Evolutionary conservation across 2,113 vertebrate genomes (phyloP), one percentile per base, ranked within the genome.

Genomic region (Nerophis ophidion): DNA sequence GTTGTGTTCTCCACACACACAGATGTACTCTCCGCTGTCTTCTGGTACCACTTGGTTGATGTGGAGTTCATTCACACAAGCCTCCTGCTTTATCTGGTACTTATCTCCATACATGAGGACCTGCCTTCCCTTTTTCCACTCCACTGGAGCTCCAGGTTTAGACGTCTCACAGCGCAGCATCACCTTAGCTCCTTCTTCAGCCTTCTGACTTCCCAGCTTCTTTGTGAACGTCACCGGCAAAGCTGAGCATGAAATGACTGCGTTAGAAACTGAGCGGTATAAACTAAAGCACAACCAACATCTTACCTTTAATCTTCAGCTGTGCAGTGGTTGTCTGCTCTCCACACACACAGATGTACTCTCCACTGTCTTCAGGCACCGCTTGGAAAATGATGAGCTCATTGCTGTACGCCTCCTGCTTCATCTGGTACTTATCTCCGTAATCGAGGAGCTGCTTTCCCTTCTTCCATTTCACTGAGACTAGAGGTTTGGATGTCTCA

Each of bases 131-230:
- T 75, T 90, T 66, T 74, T 89, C 93, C 93, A 95, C 57, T 87
- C 88, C 68, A 94, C 91, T 0, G 91, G 81, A 0, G 79, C 64
- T 0, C 76, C 90, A 42, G 91, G 71, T 2, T 92, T 91, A 7
- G 90, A 93, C 48, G 94, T 85, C 70, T 87, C 73, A 35, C 93
- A 95, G 12, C 51, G 78, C 56, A 94, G 77, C 0, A 75, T 89
- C 46, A 90, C 68, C 19, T 66, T 71, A 40, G 77, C 82, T 4
- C 88, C 91, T 69, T 92, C 91, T 60, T 87, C 84, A 17, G 71
- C 70, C 62, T 92, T 89, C 74, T 86, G 83, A 0, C 80, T 87
- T 26, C 77, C 72, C 33, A 93, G 84, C 59, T 89, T 87, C 66
- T 62, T 59, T 55, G 36, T 80, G 73, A 82, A 83, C 48, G 52